These are phyloP conservation scores for Sinhomidia bicolor DNA, from an alignment of 2,888 invertebrate genomes.

Conservation along the genomic window DNA sequence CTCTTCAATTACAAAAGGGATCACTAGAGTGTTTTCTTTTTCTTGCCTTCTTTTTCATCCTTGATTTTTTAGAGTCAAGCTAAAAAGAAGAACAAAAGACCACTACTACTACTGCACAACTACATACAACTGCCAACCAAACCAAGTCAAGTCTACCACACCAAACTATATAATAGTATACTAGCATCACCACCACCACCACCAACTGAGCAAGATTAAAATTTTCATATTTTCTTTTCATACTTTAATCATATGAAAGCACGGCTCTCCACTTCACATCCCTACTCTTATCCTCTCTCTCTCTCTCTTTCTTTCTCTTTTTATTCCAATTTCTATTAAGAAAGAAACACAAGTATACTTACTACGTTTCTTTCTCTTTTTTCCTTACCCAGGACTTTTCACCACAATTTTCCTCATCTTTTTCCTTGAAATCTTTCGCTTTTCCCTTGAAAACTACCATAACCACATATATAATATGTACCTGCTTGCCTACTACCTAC, in stretches of 20 bases:
- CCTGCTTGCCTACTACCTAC: too few species aligned
- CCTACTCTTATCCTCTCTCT: neutral
- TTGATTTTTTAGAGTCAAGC: neutral
- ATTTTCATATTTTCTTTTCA: slow-evolving; percentile 6
- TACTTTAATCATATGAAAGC: neutral
- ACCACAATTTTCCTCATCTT: neutral
- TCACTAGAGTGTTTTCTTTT: slow-evolving; percentile 1
- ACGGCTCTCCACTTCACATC: slow-evolving; percentile 1
- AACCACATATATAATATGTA: neutral
- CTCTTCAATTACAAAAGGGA: neutral
- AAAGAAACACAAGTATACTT: neutral
- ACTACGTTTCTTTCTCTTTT: too few species aligned
- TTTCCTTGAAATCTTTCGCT: neutral
- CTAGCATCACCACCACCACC: neutral
- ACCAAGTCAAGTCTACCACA: too few species aligned
- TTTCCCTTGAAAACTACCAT: neutral
- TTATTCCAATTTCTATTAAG: neutral
- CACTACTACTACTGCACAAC: neutral
- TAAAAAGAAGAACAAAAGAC: neutral
- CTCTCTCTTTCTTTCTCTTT: neutral
- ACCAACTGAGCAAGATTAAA: neutral
- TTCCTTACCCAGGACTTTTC: neutral
- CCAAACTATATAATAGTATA: too few species aligned
- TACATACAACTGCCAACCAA: too few species aligned
- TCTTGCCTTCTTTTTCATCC: neutral